phyloP scores from a whole-genome alignment of 2,113 vertebrate genomes.

The Dicaeum eximium region DNA sequence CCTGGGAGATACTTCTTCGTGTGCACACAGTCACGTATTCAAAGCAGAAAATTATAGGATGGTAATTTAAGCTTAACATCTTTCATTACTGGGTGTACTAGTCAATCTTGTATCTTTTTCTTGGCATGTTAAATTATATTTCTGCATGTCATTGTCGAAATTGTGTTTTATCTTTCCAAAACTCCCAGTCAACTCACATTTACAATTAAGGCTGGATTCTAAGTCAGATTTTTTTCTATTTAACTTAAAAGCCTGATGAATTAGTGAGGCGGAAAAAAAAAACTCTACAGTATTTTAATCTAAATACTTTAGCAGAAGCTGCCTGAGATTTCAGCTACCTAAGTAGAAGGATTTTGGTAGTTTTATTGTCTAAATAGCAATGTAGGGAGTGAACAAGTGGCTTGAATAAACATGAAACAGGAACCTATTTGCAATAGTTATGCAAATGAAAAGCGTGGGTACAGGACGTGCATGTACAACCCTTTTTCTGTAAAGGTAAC shows the following conservation, averaged over 20 bases:
- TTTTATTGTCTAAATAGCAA: not conserved
- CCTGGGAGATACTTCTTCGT: not conserved
- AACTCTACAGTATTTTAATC: not conserved
- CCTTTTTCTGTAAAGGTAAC: not conserved
- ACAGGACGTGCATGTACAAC: not conserved
- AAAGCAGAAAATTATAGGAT: slow-evolving; percentile 30
- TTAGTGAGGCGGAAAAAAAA: not conserved
- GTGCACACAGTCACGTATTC: slow-evolving; percentile 29
- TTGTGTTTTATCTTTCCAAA: not conserved
- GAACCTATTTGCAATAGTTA: not conserved
- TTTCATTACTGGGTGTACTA: slow-evolving; percentile 36
- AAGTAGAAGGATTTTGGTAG: not conserved
- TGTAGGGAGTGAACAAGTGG: not conserved
- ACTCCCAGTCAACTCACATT: not conserved
- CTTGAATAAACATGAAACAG: not conserved
- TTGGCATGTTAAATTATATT: slow-evolving; percentile 11
- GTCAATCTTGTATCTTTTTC: slow-evolving; percentile 22
- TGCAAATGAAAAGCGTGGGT: not conserved
- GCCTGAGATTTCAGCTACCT: not conserved
- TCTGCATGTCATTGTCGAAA: slow-evolving; percentile 9
- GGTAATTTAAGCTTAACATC: slow-evolving; percentile 17
- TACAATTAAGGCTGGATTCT: not conserved
- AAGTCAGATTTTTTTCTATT: not conserved
- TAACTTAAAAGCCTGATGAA: not conserved
- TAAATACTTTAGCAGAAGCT: not conserved